Evolutionary conservation across 2,113 vertebrate species (phyloP), one percentile per base, ranked within the genome.

Genomic region (Scomber scombrus): DNA sequence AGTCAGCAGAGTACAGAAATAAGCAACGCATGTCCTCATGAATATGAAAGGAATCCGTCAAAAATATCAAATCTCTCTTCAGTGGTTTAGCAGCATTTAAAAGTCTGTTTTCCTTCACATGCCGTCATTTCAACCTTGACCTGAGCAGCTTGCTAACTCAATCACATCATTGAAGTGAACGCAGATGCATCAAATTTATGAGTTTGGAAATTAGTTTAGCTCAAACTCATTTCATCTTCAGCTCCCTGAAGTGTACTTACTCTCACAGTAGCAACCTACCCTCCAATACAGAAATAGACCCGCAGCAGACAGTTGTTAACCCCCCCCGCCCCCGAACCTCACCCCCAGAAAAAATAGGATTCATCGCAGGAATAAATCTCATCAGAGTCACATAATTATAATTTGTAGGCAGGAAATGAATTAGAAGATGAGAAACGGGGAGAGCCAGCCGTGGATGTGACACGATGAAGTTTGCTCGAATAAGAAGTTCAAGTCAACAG

Each of bases 181-280:
- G 62, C 63, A 74, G 86, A 83, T 50, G 47, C 78, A 55, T 52
- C 51, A 13, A 55, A 61, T 65, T 86, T 64, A 68, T 77, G 75
- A 82, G 51, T 75, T 85, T 64, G 45, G 75, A 88, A 88, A 87
- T 90, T 51, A 80, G 71, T 87, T 91, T 81, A 89, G n/a, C 84
- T 83, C 78, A 63, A 77, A 83, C 55, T 80, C 76, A 82, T 85
- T 91, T 89, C 78, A 90, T 87, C 84, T 80, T 70, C 43, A 19
- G 69, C 70, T 84, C 80, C 74, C 84, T 62, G 11, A 85, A 75
- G 86, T 78, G 57, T 51, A 52, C 65, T 88, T 62, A 55, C 78
- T 72, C 64, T 67, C 58, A 63, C 19, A 56, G n/a, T 19, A 68
- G 64, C 29, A 81, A 71, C 65, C 72, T 68, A 63, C 45, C 52